These are phyloP conservation scores for Seladonia tumulorum DNA, from an alignment of 2,888 invertebrate species.

Conservation along the genomic window DNA sequence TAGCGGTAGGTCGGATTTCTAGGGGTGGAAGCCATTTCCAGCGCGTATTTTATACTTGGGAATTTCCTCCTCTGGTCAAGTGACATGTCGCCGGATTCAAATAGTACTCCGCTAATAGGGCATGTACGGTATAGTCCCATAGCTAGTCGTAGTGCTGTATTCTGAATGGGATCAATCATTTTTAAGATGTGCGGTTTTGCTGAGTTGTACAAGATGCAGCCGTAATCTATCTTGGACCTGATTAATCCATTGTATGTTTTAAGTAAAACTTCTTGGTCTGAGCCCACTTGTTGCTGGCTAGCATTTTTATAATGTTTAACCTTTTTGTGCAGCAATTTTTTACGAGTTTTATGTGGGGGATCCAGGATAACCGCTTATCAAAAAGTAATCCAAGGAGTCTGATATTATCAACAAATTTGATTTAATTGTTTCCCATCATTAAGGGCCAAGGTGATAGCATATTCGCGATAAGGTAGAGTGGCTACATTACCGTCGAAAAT, in stretches of 20 bases:
- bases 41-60: neutral
- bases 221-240: neutral
- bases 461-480: too few species aligned
- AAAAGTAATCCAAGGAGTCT: neutral
- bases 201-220: neutral
- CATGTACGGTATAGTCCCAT: neutral
- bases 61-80: neutral
- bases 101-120: neutral
- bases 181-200: neutral
- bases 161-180: neutral
- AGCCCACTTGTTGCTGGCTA: too few species aligned
- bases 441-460: too few species aligned
- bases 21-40: neutral
- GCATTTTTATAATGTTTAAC: neutral
- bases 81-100: neutral
- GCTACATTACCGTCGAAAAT: too few species aligned
- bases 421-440: neutral
- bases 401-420: neutral
- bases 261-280: too few species aligned
- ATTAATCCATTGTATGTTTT: too few species aligned
- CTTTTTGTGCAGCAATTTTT: neutral
- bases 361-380: neutral
- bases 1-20: neutral
- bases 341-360: too few species aligned
- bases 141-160: neutral